Percentiles rank a stretch among this genome's conserved stretches.
Conservation (phyloP, 2,888 invertebrate species). For the Luperina testacea region DNA sequence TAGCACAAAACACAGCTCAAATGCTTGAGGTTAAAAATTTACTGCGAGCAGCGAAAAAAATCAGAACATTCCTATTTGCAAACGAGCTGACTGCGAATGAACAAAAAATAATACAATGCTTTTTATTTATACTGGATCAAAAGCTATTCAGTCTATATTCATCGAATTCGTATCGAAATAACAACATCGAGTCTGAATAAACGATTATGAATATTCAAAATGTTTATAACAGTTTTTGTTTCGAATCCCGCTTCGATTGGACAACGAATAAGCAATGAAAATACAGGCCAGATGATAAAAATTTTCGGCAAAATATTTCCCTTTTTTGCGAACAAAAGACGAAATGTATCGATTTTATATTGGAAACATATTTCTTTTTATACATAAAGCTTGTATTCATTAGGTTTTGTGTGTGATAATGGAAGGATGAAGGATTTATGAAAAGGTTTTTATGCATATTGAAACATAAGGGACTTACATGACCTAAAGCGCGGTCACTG, state of each 20-base stretch:
- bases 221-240: constrained; percentile 29
- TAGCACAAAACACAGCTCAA: background rate
- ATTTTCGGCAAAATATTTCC: constrained; percentile 2
- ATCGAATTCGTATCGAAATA: constrained; percentile 17
- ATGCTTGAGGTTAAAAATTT: background rate
- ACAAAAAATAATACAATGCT: constrained; percentile 4
- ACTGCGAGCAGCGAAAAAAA: background rate
- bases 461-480: background rate
- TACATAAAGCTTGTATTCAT: constrained; percentile 13
- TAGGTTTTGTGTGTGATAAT: constrained; percentile 29
- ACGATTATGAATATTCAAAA: constrained; percentile 53
- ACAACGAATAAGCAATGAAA: constrained; percentile 26
- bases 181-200: constrained; percentile 29
- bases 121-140: constrained; percentile 36
- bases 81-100: background rate
- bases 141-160: constrained; percentile 25
- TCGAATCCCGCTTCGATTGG: constrained; percentile 1
- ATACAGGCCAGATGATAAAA: constrained; percentile 26
- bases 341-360: constrained; percentile 22
- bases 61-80: background rate
- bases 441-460: constrained; percentile 27
- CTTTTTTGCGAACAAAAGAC: constrained; percentile 33
- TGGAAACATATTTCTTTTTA: constrained; percentile 20
- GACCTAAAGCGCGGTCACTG: too few species aligned
- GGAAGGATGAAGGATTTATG: background rate